Evolutionary conservation across 2,888 invertebrate genomes (phyloP).

Genomic region (Pyralis farinalis): DNA sequence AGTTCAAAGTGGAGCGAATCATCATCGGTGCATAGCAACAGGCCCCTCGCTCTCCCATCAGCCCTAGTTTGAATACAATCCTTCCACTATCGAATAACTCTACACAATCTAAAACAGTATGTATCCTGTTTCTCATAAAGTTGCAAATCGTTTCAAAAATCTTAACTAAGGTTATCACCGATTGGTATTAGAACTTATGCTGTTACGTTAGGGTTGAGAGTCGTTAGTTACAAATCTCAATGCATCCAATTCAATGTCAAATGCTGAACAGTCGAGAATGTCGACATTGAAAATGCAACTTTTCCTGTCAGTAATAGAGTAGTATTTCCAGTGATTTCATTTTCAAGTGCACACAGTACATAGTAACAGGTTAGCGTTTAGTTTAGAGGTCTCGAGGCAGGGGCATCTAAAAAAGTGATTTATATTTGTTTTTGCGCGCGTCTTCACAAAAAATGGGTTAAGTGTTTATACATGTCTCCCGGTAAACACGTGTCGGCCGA

Average conservation of each 20-base stretch:
- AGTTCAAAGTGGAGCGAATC: slow-evolving; percentile 29
- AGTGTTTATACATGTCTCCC: slow-evolving; percentile 53
- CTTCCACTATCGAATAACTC: slow-evolving; percentile 16
- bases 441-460: slow-evolving; percentile 58
- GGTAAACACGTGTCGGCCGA: slow-evolving; percentile 55
- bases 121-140: not conserved
- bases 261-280: slow-evolving; percentile 13
- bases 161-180: slow-evolving; percentile 2
- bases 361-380: slow-evolving; percentile 40
- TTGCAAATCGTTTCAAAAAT: slow-evolving; percentile 12
- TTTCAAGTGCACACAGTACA: slow-evolving; percentile 34
- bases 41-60: slow-evolving; percentile 38
- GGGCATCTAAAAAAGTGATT: slow-evolving; percentile 50
- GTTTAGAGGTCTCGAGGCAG: slow-evolving; percentile 26
- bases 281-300: slow-evolving; percentile 11
- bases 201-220: slow-evolving; percentile 11
- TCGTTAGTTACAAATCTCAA: slow-evolving; percentile 9
- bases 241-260: slow-evolving; percentile 32
- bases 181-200: slow-evolving; percentile 13
- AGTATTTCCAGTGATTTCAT: slow-evolving; percentile 9
- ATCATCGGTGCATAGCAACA: slow-evolving; percentile 50
- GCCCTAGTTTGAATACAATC: slow-evolving; percentile 25
- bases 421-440: slow-evolving; percentile 50
- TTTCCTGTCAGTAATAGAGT: not conserved
- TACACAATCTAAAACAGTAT: slow-evolving; percentile 16